Evolutionary conservation across 2,888 invertebrate species (phyloP), one percentile per base, ranked within the genome.

Genomic region (Crossocerus cetratus): DNA sequence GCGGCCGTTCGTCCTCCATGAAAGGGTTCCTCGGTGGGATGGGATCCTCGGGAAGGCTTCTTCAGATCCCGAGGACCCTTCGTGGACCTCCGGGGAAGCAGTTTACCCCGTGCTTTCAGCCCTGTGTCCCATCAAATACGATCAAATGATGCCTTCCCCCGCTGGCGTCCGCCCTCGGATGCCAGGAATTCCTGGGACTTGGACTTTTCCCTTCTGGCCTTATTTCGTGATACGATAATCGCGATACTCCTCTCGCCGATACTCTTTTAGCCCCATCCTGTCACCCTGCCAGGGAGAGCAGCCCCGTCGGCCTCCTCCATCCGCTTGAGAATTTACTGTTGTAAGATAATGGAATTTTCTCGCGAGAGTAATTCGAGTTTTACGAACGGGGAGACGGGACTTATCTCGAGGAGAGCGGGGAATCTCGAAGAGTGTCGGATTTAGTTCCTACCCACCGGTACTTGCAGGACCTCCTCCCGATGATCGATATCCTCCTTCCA

Each of bases 1-100:
- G 60, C 44, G 73, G 43, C 14, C 49, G 56, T 44, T 44, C 11
- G 32, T 20, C 32, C 2, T 32, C 45, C 56, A 45, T 57, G 65
- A 58, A 69, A 69, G 21, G 44, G 23, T 49, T 49, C 49, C 16
- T 16, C 49, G 11, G 8, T 2, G 49, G 16, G 49, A 49, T 49
- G 16, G 49, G 16, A 14, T 16, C 16, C 16, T 49, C 16, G n/a
- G 13, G 16, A 49, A 49, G 49, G 49, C 16, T 49, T 49, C 49
- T 5, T 49, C 49, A 14, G 13, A 16, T 14, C n/a, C 16, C 14
- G 8, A 49, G 16, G 14, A 16, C 14, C 49, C 49, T 14, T 49
- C 16, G 49, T 32, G 1, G 5, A 32, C 32, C 32, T 4, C 8
- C 32, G 11, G 32, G 5, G 5, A 32, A 32, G 32, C 32, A 49